phyloP scores from a whole-genome alignment of 2,888 invertebrate genomes.

The Ophion costatus region DNA sequence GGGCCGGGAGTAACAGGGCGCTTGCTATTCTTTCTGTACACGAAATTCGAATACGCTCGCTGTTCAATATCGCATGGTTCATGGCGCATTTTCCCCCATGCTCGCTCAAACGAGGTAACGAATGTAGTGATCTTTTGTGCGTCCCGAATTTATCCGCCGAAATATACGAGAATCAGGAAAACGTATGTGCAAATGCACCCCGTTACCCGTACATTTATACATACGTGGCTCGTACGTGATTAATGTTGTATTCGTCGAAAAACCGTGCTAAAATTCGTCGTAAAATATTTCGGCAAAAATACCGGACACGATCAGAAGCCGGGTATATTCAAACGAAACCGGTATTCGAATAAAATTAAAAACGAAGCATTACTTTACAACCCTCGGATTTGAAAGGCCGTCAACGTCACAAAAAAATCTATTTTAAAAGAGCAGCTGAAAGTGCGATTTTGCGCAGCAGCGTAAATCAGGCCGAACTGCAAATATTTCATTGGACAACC shows the following conservation, averaged over 20 bases:
- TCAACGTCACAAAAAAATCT: no score
- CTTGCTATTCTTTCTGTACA: constrained; percentile 47
- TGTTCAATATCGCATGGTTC: constrained; percentile 23
- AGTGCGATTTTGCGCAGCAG: no score
- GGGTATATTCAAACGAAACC: no score
- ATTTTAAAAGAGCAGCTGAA: no score
- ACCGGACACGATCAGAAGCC: not conserved
- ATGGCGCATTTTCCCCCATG: constrained; percentile 13
- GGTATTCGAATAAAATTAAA: no score
- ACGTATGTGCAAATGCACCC: not conserved
- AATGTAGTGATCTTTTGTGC: constrained; percentile 55
- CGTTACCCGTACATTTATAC: not conserved
- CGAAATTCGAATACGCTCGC: constrained; percentile 45
- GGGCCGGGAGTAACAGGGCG: constrained; percentile 30
- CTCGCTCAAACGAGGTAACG: constrained; percentile 51
- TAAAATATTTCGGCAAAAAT: not conserved
- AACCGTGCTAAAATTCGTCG: not conserved
- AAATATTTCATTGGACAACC: no score
- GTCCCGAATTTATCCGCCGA: constrained; percentile 23
- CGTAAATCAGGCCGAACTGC: no score
- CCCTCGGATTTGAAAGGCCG: no score
- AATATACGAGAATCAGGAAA: constrained; percentile 31
- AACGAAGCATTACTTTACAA: no score
- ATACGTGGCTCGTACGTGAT: not conserved
- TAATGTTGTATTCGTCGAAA: constrained; percentile 19